These are phyloP conservation scores for Apostichopus leukothele DNA, from an alignment of 53 echinoderm and acorn worm species.

Conservation along the genomic window DNA sequence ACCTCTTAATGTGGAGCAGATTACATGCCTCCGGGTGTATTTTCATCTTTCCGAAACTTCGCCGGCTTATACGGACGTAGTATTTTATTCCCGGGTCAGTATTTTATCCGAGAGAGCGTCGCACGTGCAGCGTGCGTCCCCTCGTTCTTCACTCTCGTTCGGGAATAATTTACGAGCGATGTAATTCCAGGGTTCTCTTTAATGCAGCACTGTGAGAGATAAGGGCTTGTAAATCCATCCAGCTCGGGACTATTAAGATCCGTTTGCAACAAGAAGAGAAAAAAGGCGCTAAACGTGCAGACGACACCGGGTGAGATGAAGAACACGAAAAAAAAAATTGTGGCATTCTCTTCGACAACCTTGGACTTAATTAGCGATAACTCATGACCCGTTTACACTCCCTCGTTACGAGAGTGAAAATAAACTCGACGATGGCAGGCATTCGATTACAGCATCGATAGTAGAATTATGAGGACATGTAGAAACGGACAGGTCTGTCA, in stretches of 20 bases:
- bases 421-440: neutral
- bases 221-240: neutral
- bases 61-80: too few relatives aligned
- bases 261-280: neutral
- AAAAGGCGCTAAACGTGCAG: neutral
- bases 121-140: too few relatives aligned
- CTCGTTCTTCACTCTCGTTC: too few relatives aligned
- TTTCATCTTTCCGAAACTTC: too few relatives aligned
- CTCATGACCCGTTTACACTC: neutral
- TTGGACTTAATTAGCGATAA: neutral
- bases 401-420: neutral
- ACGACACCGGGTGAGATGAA: neutral
- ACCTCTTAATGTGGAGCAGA: too few relatives aligned
- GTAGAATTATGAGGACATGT: too few relatives aligned
- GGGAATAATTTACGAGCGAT: neutral
- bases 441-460: neutral
- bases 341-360: neutral
- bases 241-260: neutral
- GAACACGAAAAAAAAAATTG: neutral
- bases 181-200: neutral
- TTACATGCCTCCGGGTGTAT: too few relatives aligned
- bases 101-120: too few relatives aligned
- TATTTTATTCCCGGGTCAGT: too few relatives aligned
- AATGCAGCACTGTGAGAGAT: neutral
- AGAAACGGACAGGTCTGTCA: too few relatives aligned